Evolutionary conservation across 2,888 invertebrate species (phyloP).

Genomic region (Globia sparganii): DNA sequence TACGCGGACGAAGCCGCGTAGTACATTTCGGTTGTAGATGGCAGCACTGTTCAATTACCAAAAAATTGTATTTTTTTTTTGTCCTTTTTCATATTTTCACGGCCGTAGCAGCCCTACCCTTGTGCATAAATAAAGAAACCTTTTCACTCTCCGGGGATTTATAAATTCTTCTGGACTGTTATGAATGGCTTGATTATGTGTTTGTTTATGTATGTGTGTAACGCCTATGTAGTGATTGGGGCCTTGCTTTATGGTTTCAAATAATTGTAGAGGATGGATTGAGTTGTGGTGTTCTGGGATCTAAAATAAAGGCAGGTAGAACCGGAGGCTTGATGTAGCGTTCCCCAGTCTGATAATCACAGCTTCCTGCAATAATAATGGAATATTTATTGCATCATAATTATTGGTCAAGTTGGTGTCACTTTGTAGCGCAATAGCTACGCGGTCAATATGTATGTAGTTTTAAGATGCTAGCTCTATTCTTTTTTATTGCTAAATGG

Average conservation of each 20-base stretch:
- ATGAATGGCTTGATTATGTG: constrained; percentile 57
- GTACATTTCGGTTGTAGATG: not conserved
- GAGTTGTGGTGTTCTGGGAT: not conserved
- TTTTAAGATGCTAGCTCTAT: too few species aligned
- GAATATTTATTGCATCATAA: too few species aligned
- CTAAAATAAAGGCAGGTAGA: not conserved
- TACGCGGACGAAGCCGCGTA: not conserved
- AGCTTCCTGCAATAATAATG: too few species aligned
- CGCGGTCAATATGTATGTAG: not conserved
- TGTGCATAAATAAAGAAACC: constrained; percentile 65
- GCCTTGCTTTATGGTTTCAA: constrained; percentile 31
- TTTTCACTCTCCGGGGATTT: constrained; percentile 65
- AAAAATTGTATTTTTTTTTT: not conserved
- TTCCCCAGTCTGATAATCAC: not conserved
- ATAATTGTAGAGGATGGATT: constrained; percentile 2
- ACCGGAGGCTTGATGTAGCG: too few species aligned
- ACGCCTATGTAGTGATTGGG: constrained; percentile 47
- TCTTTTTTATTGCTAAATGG: too few species aligned
- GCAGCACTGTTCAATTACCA: not conserved
- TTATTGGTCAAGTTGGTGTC: too few species aligned
- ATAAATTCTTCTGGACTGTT: constrained; percentile 61
- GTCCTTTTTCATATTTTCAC: not conserved
- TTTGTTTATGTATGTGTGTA: constrained; percentile 59
- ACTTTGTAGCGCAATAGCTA: too few species aligned
- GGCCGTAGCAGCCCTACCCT: constrained; percentile 50